These are phyloP conservation scores for Stictonetta naevosa DNA, from an alignment of 2,113 vertebrate species.

Conservation along the genomic window DNA sequence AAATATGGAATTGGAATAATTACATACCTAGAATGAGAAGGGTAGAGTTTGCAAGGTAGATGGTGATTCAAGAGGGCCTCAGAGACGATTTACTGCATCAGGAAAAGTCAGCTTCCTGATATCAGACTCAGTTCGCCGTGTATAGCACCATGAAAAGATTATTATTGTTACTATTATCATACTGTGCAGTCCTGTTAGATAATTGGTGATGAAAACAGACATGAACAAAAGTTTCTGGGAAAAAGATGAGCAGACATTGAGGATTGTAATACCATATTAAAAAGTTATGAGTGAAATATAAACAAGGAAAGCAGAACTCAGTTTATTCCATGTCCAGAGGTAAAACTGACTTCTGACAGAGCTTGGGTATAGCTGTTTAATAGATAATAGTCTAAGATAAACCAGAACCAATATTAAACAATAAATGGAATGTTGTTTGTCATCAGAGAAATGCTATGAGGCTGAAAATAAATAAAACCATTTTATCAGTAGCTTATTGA, in stretches of 20 bases:
- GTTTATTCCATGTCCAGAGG: background rate
- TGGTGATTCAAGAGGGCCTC: background rate
- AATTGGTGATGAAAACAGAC: background rate
- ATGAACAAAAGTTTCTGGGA: background rate
- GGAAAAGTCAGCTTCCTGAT: background rate
- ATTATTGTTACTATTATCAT: background rate
- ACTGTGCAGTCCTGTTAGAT: background rate
- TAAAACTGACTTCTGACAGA: background rate
- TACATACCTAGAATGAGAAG: background rate
- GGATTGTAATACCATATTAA: background rate
- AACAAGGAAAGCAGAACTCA: background rate
- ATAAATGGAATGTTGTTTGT: background rate
- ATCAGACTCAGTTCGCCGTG: background rate
- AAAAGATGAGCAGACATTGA: background rate
- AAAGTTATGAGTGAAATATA: background rate
- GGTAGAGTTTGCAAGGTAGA: background rate
- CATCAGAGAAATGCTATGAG: background rate
- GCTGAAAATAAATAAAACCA: background rate
- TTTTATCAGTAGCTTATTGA: background rate
- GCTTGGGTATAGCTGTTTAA: background rate
- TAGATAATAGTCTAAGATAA: background rate
- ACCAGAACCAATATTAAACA: background rate
- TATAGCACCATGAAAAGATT: background rate
- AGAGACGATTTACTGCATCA: background rate
- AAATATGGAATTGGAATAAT: background rate